These are phyloP conservation scores for Eulithis prunata DNA, from an alignment of 2,888 invertebrate species.

Conservation along the genomic window DNA sequence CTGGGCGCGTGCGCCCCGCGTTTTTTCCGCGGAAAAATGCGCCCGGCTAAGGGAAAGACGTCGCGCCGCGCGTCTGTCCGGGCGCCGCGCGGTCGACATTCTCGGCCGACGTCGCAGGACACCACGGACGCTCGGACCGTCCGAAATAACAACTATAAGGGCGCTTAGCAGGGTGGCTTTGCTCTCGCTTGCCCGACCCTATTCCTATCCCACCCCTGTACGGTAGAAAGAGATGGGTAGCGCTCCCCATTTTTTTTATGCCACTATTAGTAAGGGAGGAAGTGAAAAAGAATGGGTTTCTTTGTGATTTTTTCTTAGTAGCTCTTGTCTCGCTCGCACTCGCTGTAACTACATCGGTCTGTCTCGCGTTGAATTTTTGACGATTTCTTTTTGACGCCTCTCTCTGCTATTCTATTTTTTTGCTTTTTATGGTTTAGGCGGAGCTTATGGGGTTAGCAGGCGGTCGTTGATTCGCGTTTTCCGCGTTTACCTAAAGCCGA, in stretches of 20 bases:
- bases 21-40: slow-evolving; percentile 84
- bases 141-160: slow-evolving; percentile 81
- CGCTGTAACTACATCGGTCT: slow-evolving; percentile 46
- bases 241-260: slow-evolving; percentile 79
- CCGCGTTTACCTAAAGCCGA: slow-evolving; percentile 67
- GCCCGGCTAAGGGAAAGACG: slow-evolving; percentile 82
- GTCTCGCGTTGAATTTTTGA: slow-evolving; percentile 68
- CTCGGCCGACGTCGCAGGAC: slow-evolving; percentile 60
- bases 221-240: slow-evolving; percentile 75
- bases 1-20: slow-evolving; percentile 81
- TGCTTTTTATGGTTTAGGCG: slow-evolving; percentile 74
- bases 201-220: slow-evolving; percentile 67
- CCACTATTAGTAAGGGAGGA: slow-evolving; percentile 81
- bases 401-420: slow-evolving; percentile 76
- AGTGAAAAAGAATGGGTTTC: slow-evolving; percentile 83
- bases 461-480: slow-evolving; percentile 66
- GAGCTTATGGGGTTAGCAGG: slow-evolving; percentile 79
- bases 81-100: slow-evolving; percentile 53
- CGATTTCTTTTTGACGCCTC: slow-evolving; percentile 80
- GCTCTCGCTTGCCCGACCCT: slow-evolving; percentile 78
- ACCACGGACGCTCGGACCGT: slow-evolving; percentile 74
- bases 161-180: slow-evolving; percentile 73
- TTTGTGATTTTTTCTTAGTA: slow-evolving; percentile 82
- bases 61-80: slow-evolving; percentile 60
- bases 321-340: slow-evolving; percentile 72